Conservation (phyloP, 1,140 invertebrate genomes). For the Thereuonema tuberculata region DNA sequence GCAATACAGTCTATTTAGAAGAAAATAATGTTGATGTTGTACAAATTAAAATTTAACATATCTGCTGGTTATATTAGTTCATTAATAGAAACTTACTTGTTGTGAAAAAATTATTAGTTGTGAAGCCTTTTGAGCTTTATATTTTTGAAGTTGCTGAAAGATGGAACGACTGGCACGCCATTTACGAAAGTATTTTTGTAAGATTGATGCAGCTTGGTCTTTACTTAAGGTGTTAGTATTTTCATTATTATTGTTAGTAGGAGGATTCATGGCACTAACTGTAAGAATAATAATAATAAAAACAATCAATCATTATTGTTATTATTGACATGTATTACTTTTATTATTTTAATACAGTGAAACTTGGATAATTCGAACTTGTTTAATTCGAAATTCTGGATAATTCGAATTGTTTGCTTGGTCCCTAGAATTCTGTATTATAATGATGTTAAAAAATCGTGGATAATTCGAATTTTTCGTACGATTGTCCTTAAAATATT, state of each 20-base stretch:
- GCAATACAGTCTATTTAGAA: not conserved
- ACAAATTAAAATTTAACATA: not conserved
- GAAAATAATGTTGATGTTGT: not conserved
- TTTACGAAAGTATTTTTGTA: conserved; percentile 28
- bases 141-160: conserved; percentile 22
- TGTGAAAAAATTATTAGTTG: conserved; percentile 23
- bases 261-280: not conserved
- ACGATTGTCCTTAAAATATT: no score
- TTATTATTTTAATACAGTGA: conserved; percentile 7
- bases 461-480: no score
- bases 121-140: conserved; percentile 22
- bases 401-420: no score
- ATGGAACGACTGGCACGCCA: conserved; percentile 20
- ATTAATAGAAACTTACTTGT: conserved; percentile 18
- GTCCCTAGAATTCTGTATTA: no score
- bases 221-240: not conserved
- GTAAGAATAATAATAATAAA: not conserved
- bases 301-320: not conserved
- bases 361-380: conserved; percentile 12
- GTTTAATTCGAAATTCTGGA: not conserved
- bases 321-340: not conserved
- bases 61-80: not conserved
- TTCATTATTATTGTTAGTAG: not conserved
- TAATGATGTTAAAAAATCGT: no score
- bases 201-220: conserved; percentile 19